Conservation (phyloP, 2,797 vertebrate genomes). For the Pseudochromis fuscus region DNA sequence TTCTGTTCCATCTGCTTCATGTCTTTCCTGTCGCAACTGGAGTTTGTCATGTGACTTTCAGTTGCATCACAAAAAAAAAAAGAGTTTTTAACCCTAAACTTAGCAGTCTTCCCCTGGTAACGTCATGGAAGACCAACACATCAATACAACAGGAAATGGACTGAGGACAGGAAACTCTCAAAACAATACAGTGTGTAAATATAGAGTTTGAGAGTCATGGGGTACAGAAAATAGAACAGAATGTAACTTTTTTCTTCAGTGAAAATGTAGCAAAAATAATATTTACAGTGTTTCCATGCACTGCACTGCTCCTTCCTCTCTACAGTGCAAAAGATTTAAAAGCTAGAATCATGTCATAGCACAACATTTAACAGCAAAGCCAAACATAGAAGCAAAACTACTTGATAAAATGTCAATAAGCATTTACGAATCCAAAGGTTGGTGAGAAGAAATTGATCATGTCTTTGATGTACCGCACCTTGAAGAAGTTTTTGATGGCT, state of each 20-base stretch:
- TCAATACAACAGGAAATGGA: constrained; percentile 72
- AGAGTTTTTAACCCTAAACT: constrained; percentile 48
- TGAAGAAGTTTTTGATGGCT: constrained; percentile 85
- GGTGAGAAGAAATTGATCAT: background rate
- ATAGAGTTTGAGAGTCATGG: constrained; percentile 54
- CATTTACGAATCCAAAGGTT: background rate
- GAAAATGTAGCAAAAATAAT: constrained; percentile 10
- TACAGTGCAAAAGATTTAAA: background rate
- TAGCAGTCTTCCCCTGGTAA: constrained; percentile 8
- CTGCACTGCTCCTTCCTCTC: background rate
- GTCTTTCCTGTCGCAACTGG: constrained; percentile 14
- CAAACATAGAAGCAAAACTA: constrained; percentile 3
- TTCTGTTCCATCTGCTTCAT: constrained; percentile 19
- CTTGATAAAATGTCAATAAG: background rate
- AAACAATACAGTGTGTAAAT: constrained; percentile 79
- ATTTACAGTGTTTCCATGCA: constrained; percentile 10
- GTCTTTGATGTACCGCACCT: constrained; percentile 73
- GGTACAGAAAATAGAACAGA: constrained; percentile 4
- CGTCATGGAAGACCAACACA: constrained; percentile 33
- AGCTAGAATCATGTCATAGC: background rate
- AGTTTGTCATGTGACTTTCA: constrained; percentile 7
- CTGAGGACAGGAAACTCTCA: constrained; percentile 77
- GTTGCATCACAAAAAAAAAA: constrained; percentile 53
- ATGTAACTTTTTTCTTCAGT: background rate
- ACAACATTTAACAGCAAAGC: background rate